Percentiles rank a stretch among this genome's conserved stretches.
Evolutionary conservation across 2,888 invertebrate species (phyloP).

Genomic region (Aelia acuminata): DNA sequence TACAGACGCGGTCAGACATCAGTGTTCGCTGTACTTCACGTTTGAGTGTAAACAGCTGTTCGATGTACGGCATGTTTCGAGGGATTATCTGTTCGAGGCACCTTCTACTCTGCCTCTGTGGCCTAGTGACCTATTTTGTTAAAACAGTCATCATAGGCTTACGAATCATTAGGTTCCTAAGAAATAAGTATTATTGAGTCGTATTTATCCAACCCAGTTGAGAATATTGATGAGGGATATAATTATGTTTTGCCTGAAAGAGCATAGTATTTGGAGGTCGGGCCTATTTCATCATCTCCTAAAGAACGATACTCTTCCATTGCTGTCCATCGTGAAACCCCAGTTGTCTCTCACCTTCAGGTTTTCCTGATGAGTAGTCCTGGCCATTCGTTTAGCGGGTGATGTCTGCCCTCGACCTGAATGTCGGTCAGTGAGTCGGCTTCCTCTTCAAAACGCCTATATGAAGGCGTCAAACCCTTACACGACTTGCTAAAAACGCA

Average conservation of each 20-base stretch:
- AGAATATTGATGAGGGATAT: not conserved
- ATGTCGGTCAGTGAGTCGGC: not conserved
- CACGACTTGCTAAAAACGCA: too few relatives aligned
- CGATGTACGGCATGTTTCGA: too few relatives aligned
- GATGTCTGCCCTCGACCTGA: constrained; percentile 3
- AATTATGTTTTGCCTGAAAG: not conserved
- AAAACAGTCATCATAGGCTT: not conserved
- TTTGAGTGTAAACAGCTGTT: too few relatives aligned
- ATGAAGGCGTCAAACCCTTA: too few relatives aligned
- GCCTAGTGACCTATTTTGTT: not conserved
- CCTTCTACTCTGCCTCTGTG: too few relatives aligned
- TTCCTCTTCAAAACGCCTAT: not conserved
- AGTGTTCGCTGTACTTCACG: too few relatives aligned
- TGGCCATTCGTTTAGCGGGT: not conserved
- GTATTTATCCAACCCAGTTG: not conserved
- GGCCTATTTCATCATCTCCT: not conserved
- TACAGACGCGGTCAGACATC: too few relatives aligned
- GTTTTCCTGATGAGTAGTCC: constrained; percentile 19
- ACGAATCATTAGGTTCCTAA: not conserved
- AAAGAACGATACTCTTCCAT: not conserved
- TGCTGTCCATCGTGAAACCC: not conserved
- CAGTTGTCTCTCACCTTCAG: not conserved
- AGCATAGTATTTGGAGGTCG: not conserved
- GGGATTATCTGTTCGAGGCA: too few relatives aligned
- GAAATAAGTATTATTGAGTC: not conserved